Evolutionary conservation across 1,140 invertebrate species (phyloP).

Genomic region (Drosophila arizonae): DNA sequence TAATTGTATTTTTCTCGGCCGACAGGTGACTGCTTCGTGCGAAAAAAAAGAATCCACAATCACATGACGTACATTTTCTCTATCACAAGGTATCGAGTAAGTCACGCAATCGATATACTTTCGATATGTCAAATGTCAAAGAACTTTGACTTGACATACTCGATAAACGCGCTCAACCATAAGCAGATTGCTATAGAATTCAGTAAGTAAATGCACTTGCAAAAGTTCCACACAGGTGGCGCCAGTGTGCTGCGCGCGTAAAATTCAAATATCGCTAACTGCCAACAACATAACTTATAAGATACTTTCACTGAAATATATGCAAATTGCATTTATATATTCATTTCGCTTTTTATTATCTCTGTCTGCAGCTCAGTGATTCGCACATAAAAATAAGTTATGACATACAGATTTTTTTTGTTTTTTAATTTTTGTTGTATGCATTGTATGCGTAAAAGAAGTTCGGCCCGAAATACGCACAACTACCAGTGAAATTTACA

Average conservation of each 20-base stretch:
- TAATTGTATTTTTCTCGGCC: slow-evolving; percentile 74
- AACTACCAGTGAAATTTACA: slow-evolving; percentile 55
- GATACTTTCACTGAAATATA: slow-evolving; percentile 16
- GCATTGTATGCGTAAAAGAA: slow-evolving; percentile 20
- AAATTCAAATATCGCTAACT: slow-evolving; percentile 3
- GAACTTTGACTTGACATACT: background rate
- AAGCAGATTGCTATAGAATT: slow-evolving; percentile 16
- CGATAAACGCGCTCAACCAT: background rate
- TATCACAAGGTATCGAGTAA: slow-evolving; percentile 49
- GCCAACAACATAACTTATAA: background rate
- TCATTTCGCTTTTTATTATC: slow-evolving; percentile 34
- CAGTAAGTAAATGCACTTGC: background rate
- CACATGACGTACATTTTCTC: slow-evolving; percentile 74
- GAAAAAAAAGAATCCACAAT: slow-evolving; percentile 79
- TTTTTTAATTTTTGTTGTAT: slow-evolving; percentile 4
- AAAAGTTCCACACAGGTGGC: slow-evolving; percentile 6
- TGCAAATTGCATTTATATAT: slow-evolving; percentile 19
- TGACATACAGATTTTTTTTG: slow-evolving; percentile 10
- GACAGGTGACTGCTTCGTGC: slow-evolving; percentile 75
- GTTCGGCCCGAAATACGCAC: slow-evolving; percentile 3
- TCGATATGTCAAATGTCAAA: slow-evolving; percentile 34
- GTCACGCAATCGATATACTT: slow-evolving; percentile 43
- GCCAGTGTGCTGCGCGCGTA: slow-evolving; percentile 7
- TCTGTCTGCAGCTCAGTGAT: slow-evolving; percentile 30
- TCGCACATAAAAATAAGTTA: slow-evolving; percentile 23